A percentile compares a stretch with the other conserved stretches of the same genome.
Conservation (phyloP, 2,888 invertebrate genomes). For the Scrobipalpa costella region DNA sequence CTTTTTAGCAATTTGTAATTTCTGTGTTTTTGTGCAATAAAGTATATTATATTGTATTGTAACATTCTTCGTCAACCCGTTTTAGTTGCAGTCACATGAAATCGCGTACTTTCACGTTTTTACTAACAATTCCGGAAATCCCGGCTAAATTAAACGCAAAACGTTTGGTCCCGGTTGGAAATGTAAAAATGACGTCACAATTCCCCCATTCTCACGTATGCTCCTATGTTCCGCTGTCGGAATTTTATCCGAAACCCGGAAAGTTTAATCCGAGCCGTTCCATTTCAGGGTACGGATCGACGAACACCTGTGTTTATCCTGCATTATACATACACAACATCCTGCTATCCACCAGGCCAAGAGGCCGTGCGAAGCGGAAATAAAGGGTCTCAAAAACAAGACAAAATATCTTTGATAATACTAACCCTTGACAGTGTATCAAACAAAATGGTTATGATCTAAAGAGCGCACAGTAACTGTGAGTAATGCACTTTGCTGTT, state of each 20-base stretch:
- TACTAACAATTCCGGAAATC: neutral
- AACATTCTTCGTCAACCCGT: too few relatives aligned
- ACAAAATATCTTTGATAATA: too few relatives aligned
- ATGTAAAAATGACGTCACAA: slow-evolving; percentile 6
- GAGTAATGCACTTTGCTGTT: too few relatives aligned
- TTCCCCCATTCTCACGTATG: slow-evolving; percentile 22
- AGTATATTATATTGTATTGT: too few relatives aligned
- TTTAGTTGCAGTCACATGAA: neutral
- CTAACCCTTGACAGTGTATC: too few relatives aligned
- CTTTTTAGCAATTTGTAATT: too few relatives aligned
- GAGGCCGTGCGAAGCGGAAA: slow-evolving; percentile 16
- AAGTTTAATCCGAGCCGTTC: slow-evolving; percentile 32
- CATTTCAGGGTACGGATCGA: slow-evolving; percentile 26
- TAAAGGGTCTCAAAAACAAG: neutral
- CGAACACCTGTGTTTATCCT: slow-evolving; percentile 29
- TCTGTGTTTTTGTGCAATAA: too few relatives aligned
- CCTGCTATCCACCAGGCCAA: slow-evolving; percentile 21
- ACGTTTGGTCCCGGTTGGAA: slow-evolving; percentile 8
- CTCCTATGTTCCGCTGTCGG: slow-evolving; percentile 22
- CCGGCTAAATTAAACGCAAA: neutral
- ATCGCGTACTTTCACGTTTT: neutral
- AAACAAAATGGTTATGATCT: too few relatives aligned
- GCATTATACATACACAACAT: slow-evolving; percentile 24
- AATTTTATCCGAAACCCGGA: slow-evolving; percentile 28
- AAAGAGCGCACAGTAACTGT: too few relatives aligned